A percentile compares a stretch with the other conserved stretches of the same genome.
Conservation (phyloP, 2,113 vertebrate genomes). For the Artemisiospiza belli region DNA sequence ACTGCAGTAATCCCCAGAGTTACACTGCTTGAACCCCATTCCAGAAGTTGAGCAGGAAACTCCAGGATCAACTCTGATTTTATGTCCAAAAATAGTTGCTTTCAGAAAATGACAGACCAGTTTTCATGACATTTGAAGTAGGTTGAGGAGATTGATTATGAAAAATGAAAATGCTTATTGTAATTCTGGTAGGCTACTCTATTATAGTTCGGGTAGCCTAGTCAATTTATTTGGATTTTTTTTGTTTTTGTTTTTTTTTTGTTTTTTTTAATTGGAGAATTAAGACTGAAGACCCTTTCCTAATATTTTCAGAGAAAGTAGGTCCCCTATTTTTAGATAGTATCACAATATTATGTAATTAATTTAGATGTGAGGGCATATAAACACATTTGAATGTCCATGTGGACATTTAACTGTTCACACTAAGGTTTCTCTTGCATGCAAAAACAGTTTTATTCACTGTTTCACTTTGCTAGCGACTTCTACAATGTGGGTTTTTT, state of each 20-base stretch:
- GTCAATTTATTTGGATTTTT: not conserved
- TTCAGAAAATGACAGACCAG: not conserved
- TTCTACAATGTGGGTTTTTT: not conserved
- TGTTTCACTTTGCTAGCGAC: not conserved
- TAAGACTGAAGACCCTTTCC: not conserved
- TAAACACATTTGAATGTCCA: not conserved
- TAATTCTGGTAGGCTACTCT: not conserved
- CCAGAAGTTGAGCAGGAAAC: not conserved
- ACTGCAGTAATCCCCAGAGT: not conserved
- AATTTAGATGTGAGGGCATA: not conserved
- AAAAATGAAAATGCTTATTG: not conserved
- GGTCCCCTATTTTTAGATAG: not conserved
- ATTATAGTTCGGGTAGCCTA: too few species aligned
- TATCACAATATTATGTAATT: not conserved
- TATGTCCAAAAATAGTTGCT: not conserved
- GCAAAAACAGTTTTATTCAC: not conserved
- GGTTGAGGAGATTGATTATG: not conserved
- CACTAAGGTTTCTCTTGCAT: not conserved
- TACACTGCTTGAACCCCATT: not conserved
- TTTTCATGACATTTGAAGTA: not conserved
- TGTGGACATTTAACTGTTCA: not conserved
- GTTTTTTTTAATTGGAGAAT: not conserved
- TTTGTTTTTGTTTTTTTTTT: not conserved
- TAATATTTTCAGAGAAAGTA: not conserved
- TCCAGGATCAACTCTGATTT: not conserved